Evolutionary conservation across 2,797 vertebrate species (phyloP).

Genomic region (Mionectes olivaceus): DNA sequence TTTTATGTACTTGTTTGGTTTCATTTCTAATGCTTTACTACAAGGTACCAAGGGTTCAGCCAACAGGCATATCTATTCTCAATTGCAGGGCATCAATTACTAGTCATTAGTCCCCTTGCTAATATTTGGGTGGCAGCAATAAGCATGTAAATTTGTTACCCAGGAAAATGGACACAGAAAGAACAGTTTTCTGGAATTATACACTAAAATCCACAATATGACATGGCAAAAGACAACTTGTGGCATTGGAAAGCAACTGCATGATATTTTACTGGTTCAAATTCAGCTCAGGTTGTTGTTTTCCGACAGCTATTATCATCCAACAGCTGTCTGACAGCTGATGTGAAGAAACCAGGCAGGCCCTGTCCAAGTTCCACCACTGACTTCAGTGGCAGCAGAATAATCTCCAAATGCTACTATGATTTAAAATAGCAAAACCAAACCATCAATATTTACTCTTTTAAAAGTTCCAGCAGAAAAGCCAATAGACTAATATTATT

Average conservation of each 20-base stretch:
- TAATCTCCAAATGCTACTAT: not conserved
- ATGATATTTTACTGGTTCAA: not conserved
- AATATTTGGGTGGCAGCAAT: not conserved
- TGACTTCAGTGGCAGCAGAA: not conserved
- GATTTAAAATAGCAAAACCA: not conserved
- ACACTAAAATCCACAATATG: not conserved
- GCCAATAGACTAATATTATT: not conserved
- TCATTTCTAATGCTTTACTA: not conserved
- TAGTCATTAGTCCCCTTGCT: not conserved
- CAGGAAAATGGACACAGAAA: not conserved
- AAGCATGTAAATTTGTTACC: not conserved
- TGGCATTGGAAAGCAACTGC: not conserved
- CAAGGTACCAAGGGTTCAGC: not conserved
- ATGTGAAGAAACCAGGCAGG: not conserved
- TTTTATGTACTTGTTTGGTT: not conserved
- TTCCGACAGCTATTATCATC: not conserved
- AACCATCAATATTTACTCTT: not conserved
- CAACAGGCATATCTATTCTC: not conserved
- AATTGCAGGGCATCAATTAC: not conserved
- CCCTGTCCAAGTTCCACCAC: not conserved
- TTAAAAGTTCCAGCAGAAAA: not conserved
- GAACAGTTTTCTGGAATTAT: not conserved
- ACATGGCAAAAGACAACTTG: not conserved
- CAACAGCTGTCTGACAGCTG: not conserved
- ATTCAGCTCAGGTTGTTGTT: slow-evolving; percentile 25